phyloP scores from a whole-genome alignment of 2,113 vertebrate species.

The Muntiacus muntjak region DNA sequence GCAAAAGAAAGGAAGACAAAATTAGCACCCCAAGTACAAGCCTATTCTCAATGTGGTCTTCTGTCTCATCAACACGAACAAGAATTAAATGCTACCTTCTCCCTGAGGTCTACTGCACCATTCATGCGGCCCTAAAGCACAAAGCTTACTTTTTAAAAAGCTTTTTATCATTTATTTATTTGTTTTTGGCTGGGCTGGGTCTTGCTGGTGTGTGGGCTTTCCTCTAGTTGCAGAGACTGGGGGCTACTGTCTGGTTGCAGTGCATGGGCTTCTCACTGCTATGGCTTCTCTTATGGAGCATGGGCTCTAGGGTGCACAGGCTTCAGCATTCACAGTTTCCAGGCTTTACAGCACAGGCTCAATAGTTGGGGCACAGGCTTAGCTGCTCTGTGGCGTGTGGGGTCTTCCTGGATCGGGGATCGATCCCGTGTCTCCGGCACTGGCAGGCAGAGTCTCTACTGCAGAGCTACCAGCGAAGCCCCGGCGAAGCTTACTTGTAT shows the following conservation, averaged over 20 bases:
- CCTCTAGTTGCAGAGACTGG: background rate
- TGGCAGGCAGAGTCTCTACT: background rate
- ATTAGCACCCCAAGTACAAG: background rate
- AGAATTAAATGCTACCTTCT: background rate
- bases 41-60: background rate
- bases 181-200: background rate
- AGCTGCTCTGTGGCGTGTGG: background rate
- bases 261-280: accelerated
- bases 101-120: background rate
- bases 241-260: background rate
- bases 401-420: background rate
- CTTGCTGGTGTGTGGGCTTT: background rate
- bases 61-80: background rate
- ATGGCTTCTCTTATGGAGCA: background rate
- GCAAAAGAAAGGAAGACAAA: slow-evolving; percentile 31
- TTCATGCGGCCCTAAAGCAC: background rate
- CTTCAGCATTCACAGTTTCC: accelerated
- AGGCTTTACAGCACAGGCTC: background rate
- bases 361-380: accelerated
- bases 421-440: accelerated
- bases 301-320: background rate
- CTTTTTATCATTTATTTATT: background rate
- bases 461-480: background rate
- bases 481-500: background rate
- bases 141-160: background rate